Percentiles rank a stretch among this genome's conserved stretches.
Evolutionary conservation across 2,113 vertebrate genomes (phyloP).

Genomic region (Gambusia holbrooki): DNA sequence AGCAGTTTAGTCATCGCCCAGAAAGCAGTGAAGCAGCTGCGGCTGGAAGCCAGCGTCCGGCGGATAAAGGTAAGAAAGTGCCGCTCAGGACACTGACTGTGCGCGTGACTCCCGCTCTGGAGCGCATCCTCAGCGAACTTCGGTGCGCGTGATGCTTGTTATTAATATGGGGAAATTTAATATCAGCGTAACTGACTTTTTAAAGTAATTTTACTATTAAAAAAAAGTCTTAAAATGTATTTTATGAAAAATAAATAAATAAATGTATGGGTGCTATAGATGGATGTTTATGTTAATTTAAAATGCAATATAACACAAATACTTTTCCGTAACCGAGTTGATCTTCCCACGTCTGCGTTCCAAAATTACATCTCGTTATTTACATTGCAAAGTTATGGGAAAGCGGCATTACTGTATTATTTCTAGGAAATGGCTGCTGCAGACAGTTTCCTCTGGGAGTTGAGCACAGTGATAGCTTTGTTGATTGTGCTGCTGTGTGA

Average conservation of each 20-base stretch:
- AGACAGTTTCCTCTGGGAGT: background rate
- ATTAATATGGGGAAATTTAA: background rate
- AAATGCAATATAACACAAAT: background rate
- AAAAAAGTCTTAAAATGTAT: background rate
- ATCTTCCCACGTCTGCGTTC: background rate
- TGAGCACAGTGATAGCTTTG: slow-evolving; percentile 73
- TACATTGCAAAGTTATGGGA: background rate
- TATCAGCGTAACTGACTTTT: too few relatives aligned
- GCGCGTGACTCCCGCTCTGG: background rate
- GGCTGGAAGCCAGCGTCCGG: slow-evolving; percentile 66
- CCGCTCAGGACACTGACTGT: background rate
- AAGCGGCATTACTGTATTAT: background rate
- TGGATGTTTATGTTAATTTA: background rate
- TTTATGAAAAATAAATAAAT: background rate
- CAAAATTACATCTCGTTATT: background rate
- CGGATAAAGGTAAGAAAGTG: slow-evolving; percentile 56
- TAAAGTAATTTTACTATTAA: background rate
- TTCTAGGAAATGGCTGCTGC: slow-evolving; percentile 23
- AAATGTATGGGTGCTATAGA: background rate
- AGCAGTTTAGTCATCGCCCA: slow-evolving; percentile 63
- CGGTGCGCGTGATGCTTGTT: background rate
- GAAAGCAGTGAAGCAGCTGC: slow-evolving; percentile 69
- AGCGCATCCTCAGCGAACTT: background rate
- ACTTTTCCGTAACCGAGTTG: background rate
- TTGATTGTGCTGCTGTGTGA: slow-evolving; percentile 69